Base-by-base conservation (phyloP, 1,140 invertebrate genomes). In the Anoplolepis gracilipes region DNA sequence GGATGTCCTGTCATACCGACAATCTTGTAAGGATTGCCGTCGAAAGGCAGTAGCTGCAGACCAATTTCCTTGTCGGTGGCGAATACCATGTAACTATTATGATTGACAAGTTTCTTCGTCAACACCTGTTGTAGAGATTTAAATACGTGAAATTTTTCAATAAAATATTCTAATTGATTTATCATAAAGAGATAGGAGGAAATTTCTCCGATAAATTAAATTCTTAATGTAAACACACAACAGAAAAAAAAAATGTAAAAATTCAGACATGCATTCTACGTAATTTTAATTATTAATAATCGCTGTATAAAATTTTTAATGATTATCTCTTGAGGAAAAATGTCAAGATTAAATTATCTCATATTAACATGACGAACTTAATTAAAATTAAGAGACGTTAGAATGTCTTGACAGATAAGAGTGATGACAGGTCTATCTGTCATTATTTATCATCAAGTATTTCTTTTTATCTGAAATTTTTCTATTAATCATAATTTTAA, bases 1-100 rank as follows among this genome's bases (percentile, higher is more conserved):
- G 97, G 97, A 94, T 97, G 97, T 36, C 96, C 97, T 30, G 97
- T 94, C 28, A 96, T 93, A 4, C 96, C 97, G 73, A 96, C 95
- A 85, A 96, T 96, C 90, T 96, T 97, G 92, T 96, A 97, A 28
- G 97, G 97, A 93, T 97, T 97, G 5, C 97, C 97, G 93, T 97
- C 96, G 0, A 97, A 91, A 5, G 97, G 97, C 87, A 97, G 91
- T 79, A 96, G 96, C 90, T 97, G 96, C 36, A 97, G 92, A 1
- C 97, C 97, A 59, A 97, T 96, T 86, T 97, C 95, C 88, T 96
- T 96, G 33, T 96, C 94, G 7, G 96, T 97, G 0, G 95, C 94
- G 90, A 97, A 97, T 33, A 97, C 90, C 79, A 97, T 91, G 89
- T 97, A 97, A 25, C 88, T 81, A 19, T 92, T 92, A 42, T 91